Evolutionary conservation across 1,140 invertebrate genomes (phyloP), one percentile per base, ranked within the genome.

Genomic region (Drosophila pruinosa): DNA sequence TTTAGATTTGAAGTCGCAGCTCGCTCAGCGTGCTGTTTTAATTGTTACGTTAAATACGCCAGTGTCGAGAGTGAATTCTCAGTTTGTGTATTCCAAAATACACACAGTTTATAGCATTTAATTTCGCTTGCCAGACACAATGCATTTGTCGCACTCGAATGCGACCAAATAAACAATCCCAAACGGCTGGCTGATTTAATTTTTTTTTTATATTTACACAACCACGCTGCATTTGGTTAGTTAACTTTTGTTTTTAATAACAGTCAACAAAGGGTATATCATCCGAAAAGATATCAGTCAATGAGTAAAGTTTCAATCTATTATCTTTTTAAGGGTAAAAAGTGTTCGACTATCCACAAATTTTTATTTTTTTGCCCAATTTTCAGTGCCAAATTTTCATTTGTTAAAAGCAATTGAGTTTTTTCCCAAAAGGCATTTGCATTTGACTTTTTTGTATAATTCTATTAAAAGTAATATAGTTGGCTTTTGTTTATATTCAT

Each of bases 11-110:
- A 10, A 24, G 28, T 62, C n/a, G 59, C 59, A 26, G 52, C 22
- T 74, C 52, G 75, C 81, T 70, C 81, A 85, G 80, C 77, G 79
- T 85, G 73, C 53, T 71, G 69, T 74, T 86, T 81, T 75, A 86
- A 86, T 86, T 81, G 77, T 75, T 86, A 31, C 19, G 45, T 31
- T 39, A 12, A 50, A 68, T 47, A 43, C 52, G 52, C n/a, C n/a
- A n/a, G 48, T 52, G 57, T 39, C 15, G 17, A 14, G 5, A 47
- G 12, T 26, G 12, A 7, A 47, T 26, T 56, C 14, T 15, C 24
- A 10, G 14, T 19, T 26, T 24, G 6, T 39, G 4, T 22, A 38
- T 34, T 8, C 38, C 58, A 64, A 63, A 69, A 58, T 63, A 41
- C 43, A 48, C 70, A 61, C 53, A 75, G 43, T 86, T 85, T 86